Base-by-base conservation (phyloP, 1,140 invertebrate genomes). In the Tachypleus tridentatus region DNA sequence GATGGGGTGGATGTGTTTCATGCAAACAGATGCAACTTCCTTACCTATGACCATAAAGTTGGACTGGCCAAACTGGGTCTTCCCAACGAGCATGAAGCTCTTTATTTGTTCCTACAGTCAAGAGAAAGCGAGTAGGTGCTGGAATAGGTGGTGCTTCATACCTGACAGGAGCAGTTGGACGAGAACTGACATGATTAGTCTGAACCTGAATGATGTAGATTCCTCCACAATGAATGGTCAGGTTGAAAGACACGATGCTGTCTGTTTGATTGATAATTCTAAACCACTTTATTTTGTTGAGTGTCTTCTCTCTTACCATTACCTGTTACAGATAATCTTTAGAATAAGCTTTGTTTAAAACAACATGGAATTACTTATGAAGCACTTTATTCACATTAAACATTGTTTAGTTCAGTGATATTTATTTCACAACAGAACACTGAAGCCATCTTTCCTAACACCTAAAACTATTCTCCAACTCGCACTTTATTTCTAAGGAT, bases 41-140 rank as follows among this genome's bases (percentile, higher is more conserved):
- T 70, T 72, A 74, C 73, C 69, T 71, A 47, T 70, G 51, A 7
- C 69, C 62, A 61, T 69, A 56, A 58, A 70, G 53, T 65, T 71
- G 67, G 29, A 63, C 49, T 8, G 73, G 72, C 61, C 71, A 65
- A 51, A 67, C 54, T 5, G 61, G 54, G 64, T 82, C 78, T 52
- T 80, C 72, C 86, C 87, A 89, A 69, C 78, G 80, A 4, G 89
- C 73, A 65, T 84, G 73, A 68, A 83, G 83, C 66, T 80, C 80
- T 11, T 82, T 80, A 76, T 83, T 80, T 69, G 74, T 70, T 70
- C 81, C 76, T 3, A 78, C 75, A 60, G 80, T 74, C 4, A 84
- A 80, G 57, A 78, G 76, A 0, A 91, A 70, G 71, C 84, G 84
- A 73, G 81, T 79, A 3, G 88, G 87, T n/a, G 83, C 74, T 11